Conservation (phyloP, 2,113 vertebrate species). For the Panurus biarmicus region DNA sequence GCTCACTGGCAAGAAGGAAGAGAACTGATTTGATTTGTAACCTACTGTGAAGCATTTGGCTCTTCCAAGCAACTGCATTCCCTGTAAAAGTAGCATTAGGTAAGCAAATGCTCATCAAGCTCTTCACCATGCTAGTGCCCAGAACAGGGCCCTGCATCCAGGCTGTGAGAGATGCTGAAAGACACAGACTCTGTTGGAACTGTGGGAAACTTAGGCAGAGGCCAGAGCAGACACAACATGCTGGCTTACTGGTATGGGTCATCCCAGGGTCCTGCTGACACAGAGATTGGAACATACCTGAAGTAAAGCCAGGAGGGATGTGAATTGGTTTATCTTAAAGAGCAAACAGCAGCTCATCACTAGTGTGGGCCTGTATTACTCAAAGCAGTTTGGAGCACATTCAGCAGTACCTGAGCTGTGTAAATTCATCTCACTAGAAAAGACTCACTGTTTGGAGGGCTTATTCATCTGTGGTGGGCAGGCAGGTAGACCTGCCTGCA, state of each 20-base stretch:
- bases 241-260: background rate
- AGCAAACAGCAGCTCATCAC: background rate
- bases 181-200: background rate
- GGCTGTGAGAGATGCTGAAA: background rate
- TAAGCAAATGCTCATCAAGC: background rate
- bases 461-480: background rate
- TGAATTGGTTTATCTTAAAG: background rate
- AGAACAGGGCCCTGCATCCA: fast-evolving
- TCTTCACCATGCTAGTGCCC: background rate
- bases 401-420: background rate
- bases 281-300: background rate
- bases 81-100: background rate
- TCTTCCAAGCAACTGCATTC: background rate
- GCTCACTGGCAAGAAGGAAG: background rate
- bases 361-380: background rate
- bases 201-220: fast-evolving
- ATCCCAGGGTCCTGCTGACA: background rate
- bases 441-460: background rate
- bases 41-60: background rate
- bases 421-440: background rate
- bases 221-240: background rate
- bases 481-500: background rate
- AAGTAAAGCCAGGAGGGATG: background rate
- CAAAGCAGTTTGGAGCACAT: background rate
- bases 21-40: background rate